Percentiles rank a stretch among this genome's conserved stretches.
Evolutionary conservation across 2,888 invertebrate species (phyloP).

Genomic region (Chaitophorus viminalis): DNA sequence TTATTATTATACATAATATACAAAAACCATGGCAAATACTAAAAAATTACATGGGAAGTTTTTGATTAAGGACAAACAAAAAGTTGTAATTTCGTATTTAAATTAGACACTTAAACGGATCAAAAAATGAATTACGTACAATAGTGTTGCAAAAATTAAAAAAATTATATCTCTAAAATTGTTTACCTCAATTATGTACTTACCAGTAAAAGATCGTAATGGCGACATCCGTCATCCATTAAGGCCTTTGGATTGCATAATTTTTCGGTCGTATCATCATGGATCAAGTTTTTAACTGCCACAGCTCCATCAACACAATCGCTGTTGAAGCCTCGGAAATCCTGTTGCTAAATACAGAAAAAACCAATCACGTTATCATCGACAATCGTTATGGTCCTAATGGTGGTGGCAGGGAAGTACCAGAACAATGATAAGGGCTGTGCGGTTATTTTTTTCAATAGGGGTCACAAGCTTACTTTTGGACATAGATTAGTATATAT

Average conservation of each 20-base stretch:
- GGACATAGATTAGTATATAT: too few species aligned
- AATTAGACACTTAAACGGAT: too few species aligned
- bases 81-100: background rate
- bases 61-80: background rate
- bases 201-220: background rate
- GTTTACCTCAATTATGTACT: too few species aligned
- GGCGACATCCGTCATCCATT: background rate
- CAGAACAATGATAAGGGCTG: background rate
- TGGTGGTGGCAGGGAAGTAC: background rate
- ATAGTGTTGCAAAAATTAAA: too few species aligned
- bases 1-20: too few species aligned
- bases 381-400: background rate
- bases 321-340: slow-evolving; percentile 23
- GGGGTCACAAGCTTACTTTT: background rate
- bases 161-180: too few species aligned
- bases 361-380: slow-evolving; percentile 3
- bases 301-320: background rate
- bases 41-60: too few species aligned
- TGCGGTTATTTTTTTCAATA: background rate
- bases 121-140: too few species aligned
- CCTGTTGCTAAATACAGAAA: slow-evolving; percentile 18
- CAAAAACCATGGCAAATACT: too few species aligned
- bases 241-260: background rate
- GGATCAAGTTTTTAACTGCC: background rate
- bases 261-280: background rate